These are phyloP conservation scores for Drosophila nigrodunni DNA, from an alignment of 1,140 invertebrate species.

Conservation along the genomic window DNA sequence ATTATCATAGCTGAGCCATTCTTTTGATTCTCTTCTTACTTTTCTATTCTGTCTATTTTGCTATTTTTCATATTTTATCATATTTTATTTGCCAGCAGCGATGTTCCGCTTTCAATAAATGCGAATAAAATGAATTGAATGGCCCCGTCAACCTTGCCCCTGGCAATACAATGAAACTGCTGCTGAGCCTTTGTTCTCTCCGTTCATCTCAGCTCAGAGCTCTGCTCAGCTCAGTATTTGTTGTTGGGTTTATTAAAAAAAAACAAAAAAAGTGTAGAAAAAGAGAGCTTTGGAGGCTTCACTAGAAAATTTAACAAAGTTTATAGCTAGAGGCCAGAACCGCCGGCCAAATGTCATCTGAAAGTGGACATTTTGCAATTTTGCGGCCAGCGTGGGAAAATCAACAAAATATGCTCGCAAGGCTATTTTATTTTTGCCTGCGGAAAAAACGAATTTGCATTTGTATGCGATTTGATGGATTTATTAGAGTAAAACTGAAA, in stretches of 20 bases:
- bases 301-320: slow-evolving; percentile 53
- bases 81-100: slow-evolving; percentile 65
- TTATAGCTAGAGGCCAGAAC: slow-evolving; percentile 48
- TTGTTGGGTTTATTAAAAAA: slow-evolving; percentile 69
- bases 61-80: slow-evolving; percentile 57
- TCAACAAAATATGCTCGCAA: slow-evolving; percentile 8
- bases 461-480: slow-evolving; percentile 65
- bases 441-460: slow-evolving; percentile 53
- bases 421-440: slow-evolving; percentile 30
- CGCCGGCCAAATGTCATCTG: slow-evolving; percentile 64
- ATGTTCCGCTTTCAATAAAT: slow-evolving; percentile 71
- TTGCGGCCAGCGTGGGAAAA: neutral
- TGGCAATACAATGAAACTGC: slow-evolving; percentile 28
- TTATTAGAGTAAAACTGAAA: slow-evolving; percentile 52
- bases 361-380: slow-evolving; percentile 52
- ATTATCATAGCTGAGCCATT: slow-evolving; percentile 43
- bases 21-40: neutral
- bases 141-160: slow-evolving; percentile 63
- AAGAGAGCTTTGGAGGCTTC: slow-evolving; percentile 25
- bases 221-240: slow-evolving; percentile 33
- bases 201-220: neutral
- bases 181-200: slow-evolving; percentile 24
- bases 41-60: slow-evolving; percentile 1
- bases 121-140: slow-evolving; percentile 72
- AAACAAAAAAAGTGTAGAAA: neutral